phyloP scores from a whole-genome alignment of 2,113 vertebrate genomes.

The Setophaga kirtlandii region DNA sequence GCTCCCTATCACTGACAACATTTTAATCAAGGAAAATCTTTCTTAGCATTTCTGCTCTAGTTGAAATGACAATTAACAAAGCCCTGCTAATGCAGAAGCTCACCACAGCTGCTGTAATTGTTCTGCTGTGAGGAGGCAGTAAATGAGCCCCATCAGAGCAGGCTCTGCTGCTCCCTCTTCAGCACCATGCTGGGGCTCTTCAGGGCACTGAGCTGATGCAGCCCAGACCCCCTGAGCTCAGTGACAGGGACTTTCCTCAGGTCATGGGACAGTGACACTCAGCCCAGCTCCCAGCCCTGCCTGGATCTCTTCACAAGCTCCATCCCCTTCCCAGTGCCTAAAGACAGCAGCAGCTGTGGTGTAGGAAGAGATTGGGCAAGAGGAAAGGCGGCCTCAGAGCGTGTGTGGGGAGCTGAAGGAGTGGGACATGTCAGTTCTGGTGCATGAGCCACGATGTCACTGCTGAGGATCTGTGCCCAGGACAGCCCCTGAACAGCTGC shows the following conservation, averaged over 20 bases:
- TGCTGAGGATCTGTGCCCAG: background rate
- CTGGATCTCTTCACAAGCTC: background rate
- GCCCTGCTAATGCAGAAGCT: background rate
- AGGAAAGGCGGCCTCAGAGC: background rate
- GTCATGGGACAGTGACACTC: background rate
- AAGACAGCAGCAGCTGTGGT: background rate
- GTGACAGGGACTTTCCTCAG: background rate
- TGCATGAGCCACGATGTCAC: background rate
- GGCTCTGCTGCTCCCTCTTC: background rate
- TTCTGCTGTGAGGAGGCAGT: background rate
- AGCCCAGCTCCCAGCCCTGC: background rate
- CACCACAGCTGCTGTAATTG: background rate
- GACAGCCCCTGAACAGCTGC: background rate
- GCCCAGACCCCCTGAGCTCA: background rate
- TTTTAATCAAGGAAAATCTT: conserved; percentile 38
- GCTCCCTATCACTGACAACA: background rate
- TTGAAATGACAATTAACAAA: conserved; percentile 27
- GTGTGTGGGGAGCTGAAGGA: background rate
- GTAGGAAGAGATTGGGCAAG: background rate
- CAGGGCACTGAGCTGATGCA: background rate
- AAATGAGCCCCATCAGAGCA: conserved; percentile 17
- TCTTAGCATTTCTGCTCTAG: background rate
- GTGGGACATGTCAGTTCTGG: rapidly evolving
- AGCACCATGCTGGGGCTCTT: background rate
- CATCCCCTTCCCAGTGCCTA: background rate